Evolutionary conservation across 2,888 invertebrate genomes (phyloP).

Genomic region (Amaurobius ferox): DNA sequence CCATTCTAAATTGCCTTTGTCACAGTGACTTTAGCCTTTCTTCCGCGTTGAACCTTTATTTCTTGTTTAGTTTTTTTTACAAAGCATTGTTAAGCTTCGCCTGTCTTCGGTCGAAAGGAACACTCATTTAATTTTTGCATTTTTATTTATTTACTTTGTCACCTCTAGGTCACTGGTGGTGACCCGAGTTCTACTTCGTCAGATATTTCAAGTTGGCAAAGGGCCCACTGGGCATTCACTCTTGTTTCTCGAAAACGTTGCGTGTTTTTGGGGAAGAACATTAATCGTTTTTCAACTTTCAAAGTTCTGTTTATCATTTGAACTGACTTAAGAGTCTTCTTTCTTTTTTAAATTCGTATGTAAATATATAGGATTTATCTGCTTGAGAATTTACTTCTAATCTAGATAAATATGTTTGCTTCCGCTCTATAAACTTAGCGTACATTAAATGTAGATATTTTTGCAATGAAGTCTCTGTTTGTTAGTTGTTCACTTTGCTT

Average conservation of each 20-base stretch:
- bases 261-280: background rate
- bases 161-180: slow-evolving; percentile 24
- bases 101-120: background rate
- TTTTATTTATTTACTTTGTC: slow-evolving; percentile 22
- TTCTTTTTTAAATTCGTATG: background rate
- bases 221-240: slow-evolving; percentile 11
- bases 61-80: slow-evolving; percentile 9
- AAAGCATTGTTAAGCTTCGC: slow-evolving; percentile 15
- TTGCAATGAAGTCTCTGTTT: too few species aligned
- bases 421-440: too few species aligned
- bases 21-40: background rate
- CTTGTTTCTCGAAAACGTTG: background rate
- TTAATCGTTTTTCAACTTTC: background rate
- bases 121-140: slow-evolving; percentile 2
- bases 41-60: slow-evolving; percentile 16
- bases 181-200: slow-evolving; percentile 8
- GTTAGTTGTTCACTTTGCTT: too few species aligned
- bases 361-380: too few species aligned
- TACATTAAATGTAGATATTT: too few species aligned
- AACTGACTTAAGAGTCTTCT: background rate
- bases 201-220: slow-evolving; percentile 29
- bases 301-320: background rate
- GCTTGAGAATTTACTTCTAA: too few species aligned
- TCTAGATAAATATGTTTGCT: too few species aligned
- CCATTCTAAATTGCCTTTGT: slow-evolving; percentile 5